Conservation (phyloP, 2,888 invertebrate genomes). For the Hecatera dysodea region DNA sequence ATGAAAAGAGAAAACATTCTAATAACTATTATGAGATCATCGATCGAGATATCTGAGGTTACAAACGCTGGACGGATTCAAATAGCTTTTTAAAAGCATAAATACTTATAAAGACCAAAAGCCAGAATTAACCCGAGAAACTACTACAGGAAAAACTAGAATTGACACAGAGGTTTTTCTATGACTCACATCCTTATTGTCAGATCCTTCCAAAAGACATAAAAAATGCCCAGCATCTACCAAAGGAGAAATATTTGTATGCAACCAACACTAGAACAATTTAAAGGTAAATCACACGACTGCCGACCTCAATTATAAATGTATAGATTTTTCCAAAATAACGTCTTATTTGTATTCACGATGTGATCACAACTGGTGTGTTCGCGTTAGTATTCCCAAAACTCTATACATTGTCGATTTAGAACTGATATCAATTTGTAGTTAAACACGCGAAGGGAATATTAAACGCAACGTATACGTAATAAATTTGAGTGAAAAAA, state of each 20-base stretch:
- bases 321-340: slow-evolving; percentile 72
- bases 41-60: slow-evolving; percentile 11
- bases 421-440: slow-evolving; percentile 89
- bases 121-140: slow-evolving; percentile 23
- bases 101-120: background rate
- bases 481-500: slow-evolving; percentile 68
- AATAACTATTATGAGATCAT: slow-evolving; percentile 18
- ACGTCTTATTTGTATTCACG: slow-evolving; percentile 80
- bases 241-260: slow-evolving; percentile 50
- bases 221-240: slow-evolving; percentile 30
- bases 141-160: slow-evolving; percentile 20
- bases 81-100: slow-evolving; percentile 11
- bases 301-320: slow-evolving; percentile 66
- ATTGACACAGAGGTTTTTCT: slow-evolving; percentile 19
- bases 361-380: slow-evolving; percentile 73
- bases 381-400: slow-evolving; percentile 82
- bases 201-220: slow-evolving; percentile 47
- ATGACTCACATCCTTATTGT: slow-evolving; percentile 39
- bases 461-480: slow-evolving; percentile 70
- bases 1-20: background rate
- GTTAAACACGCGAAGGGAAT: slow-evolving; percentile 78
- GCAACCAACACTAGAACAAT: slow-evolving; percentile 45
- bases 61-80: background rate
- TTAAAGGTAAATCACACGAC: slow-evolving; percentile 65
- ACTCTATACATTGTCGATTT: slow-evolving; percentile 80